A percentile compares a stretch with the other conserved stretches of the same genome.
phyloP scores from a whole-genome alignment of 2,888 invertebrate species.

The Monoplex corrugatus region DNA sequence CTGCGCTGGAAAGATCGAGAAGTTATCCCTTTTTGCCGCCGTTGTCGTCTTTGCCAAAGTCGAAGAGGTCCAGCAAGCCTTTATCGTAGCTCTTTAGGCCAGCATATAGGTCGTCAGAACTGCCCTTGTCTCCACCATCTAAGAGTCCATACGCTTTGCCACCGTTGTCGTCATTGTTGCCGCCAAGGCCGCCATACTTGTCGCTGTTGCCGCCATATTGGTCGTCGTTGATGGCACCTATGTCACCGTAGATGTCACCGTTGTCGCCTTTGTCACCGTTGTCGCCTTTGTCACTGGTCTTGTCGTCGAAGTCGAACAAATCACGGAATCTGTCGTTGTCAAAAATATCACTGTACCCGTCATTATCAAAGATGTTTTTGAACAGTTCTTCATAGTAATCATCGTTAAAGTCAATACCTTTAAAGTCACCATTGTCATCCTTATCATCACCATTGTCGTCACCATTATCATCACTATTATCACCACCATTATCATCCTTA shows the following conservation, averaged over 20 bases:
- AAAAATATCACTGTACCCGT: constrained; percentile 13
- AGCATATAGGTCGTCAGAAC: too few species aligned
- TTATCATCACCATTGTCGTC: neutral
- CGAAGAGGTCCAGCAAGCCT: too few species aligned
- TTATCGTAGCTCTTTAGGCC: too few species aligned
- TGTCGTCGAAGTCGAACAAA: neutral
- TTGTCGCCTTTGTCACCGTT: neutral
- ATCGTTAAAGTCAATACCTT: neutral
- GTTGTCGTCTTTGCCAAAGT: neutral
- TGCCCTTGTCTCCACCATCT: too few species aligned
- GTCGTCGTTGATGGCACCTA: neutral
- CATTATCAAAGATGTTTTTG: constrained; percentile 2
- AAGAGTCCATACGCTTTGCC: too few species aligned
- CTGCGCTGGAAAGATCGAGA: too few species aligned
- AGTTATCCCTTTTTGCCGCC: too few species aligned
- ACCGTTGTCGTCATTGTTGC: neutral
- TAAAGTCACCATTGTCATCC: neutral
- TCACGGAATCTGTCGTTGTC: constrained; percentile 25
- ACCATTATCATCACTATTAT: neutral
- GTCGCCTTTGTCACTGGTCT: neutral
- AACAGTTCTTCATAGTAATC: neutral
- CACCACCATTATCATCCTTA: neutral
- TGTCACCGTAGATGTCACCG: neutral
- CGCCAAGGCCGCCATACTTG: neutral
- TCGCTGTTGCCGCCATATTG: neutral